Conservation (phyloP, 2,888 invertebrate species). For the Nymphalis polychloros region DNA sequence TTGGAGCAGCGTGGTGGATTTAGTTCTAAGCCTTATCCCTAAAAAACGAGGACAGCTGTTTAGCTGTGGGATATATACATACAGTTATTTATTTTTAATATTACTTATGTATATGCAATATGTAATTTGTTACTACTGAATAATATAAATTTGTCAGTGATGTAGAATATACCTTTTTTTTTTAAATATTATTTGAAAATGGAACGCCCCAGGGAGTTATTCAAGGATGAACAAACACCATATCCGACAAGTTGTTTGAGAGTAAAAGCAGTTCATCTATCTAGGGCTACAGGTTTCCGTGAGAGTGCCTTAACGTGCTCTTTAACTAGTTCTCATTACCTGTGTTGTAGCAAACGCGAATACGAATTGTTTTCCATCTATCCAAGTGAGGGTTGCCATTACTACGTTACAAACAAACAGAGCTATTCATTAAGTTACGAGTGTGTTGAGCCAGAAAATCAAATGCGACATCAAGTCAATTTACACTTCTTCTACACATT, state of each 20-base stretch:
- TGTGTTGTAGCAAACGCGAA: background rate
- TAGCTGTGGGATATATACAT: too few relatives aligned
- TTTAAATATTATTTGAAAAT: background rate
- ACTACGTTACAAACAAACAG: background rate
- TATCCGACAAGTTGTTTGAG: background rate
- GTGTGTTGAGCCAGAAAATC: too few relatives aligned
- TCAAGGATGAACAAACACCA: conserved; percentile 1
- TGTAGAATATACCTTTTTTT: too few relatives aligned
- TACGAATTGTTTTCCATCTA: conserved; percentile 9
- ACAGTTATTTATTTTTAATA: too few relatives aligned
- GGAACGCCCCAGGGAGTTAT: background rate
- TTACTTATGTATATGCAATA: too few relatives aligned
- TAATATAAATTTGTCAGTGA: too few relatives aligned
- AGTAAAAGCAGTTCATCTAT: conserved; percentile 19
- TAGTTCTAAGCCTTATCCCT: too few relatives aligned
- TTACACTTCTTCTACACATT: too few relatives aligned
- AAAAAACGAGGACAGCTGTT: too few relatives aligned
- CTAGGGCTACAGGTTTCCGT: conserved; percentile 12
- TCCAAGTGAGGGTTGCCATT: background rate
- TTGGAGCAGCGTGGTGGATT: too few relatives aligned
- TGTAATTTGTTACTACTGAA: too few relatives aligned
- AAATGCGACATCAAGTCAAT: too few relatives aligned
- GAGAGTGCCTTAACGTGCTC: conserved; percentile 6
- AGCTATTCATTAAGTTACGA: background rate
- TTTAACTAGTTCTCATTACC: conserved; percentile 3